Base-by-base conservation (phyloP, 2,113 vertebrate genomes). In the Phylloscopus trochiloides region DNA sequence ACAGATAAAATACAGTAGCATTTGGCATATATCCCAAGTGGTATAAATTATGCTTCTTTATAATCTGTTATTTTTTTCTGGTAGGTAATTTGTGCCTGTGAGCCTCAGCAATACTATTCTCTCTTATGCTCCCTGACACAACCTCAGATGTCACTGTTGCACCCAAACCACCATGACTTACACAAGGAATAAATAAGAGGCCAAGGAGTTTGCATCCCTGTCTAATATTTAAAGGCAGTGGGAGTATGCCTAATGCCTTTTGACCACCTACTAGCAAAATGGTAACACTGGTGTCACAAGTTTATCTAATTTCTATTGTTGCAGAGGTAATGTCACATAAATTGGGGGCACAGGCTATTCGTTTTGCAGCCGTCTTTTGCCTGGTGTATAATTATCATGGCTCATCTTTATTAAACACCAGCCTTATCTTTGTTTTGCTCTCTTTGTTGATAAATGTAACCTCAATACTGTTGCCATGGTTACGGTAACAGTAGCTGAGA, bases 381-480 rank as follows among this genome's bases (percentile, higher is more conserved):
- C 96, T 96, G 89, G 87, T 34, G 9, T 95, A 77, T 97, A 98
- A 98, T 97, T 97, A 98, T 96, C 96, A 63, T 18, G 36, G 96
- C 96, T 97, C 92, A 96, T 98, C 97, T 97, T 98, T 98, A 97
- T 97, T 98, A 98, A 98, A 96, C 90, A 95, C 92, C 91, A 42
- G 92, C 89, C 94, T 96, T 97, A 97, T 96, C 97, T 97, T 97
- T 97, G 88, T 97, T 97, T 97, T 96, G 95, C 86, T 96, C 79
- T 96, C 96, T 97, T 97, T 97, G 95, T 97, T 98, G 96, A 97
- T 97, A 97, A 95, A 97, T 97, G 80, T 96, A 97, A 95, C 97
- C 96, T 97, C 97, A 96, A 94, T 97, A 96, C 90, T 95, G 97
- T 98, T 98, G 89, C 97, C 96, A 98, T 97, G 97, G 95, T 81